Percentiles rank a stretch among this genome's conserved stretches.
These are phyloP conservation scores for Rattus norvegicus DNA, from an alignment of 2,113 vertebrate genomes.

Conservation along the genomic window DNA sequence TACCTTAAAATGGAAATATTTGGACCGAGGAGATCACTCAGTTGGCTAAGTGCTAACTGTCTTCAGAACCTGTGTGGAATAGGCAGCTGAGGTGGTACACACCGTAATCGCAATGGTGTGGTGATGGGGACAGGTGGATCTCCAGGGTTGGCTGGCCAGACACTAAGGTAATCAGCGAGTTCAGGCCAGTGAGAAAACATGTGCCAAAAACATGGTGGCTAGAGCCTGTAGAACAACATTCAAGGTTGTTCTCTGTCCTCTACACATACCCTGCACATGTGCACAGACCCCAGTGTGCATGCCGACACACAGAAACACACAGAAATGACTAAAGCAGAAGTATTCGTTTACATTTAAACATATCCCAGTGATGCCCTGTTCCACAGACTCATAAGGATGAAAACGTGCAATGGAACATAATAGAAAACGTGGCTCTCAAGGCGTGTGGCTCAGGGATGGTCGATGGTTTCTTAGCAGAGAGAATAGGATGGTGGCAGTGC, in stretches of 20 bases:
- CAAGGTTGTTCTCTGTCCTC: background rate
- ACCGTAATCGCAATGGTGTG: background rate
- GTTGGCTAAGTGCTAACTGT: background rate
- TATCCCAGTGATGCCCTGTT: background rate
- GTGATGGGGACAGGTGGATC: accelerated
- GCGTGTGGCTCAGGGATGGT: no score
- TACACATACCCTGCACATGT: no score
- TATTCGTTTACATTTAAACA: background rate
- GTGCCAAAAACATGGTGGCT: background rate
- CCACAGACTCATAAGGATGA: background rate
- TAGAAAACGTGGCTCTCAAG: background rate
- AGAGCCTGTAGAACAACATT: background rate
- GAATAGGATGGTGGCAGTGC: no score
- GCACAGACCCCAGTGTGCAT: background rate
- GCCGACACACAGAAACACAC: background rate
- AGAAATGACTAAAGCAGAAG: background rate
- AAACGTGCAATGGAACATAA: background rate
- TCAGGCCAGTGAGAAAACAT: background rate
- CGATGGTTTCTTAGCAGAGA: background rate
- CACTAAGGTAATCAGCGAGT: background rate
- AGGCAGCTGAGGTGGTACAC: background rate
- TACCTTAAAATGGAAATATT: background rate
- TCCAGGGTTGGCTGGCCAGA: background rate
- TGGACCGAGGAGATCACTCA: background rate
- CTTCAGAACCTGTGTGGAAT: no score